Evolutionary conservation across 1,140 invertebrate genomes (phyloP).

Genomic region (Euwallacea fornicatus): DNA sequence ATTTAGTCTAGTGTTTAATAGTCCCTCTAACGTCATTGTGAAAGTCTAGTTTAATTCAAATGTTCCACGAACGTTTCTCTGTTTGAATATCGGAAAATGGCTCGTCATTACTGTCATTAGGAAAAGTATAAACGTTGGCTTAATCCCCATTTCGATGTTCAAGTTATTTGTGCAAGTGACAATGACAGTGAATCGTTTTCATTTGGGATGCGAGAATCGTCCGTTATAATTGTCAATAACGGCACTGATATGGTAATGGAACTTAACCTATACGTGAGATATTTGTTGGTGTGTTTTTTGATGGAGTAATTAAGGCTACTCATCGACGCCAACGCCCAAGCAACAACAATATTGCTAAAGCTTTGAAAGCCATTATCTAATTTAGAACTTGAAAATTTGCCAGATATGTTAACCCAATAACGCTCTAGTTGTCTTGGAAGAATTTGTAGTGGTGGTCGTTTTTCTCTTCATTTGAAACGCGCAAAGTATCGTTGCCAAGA

Average conservation of each 20-base stretch:
- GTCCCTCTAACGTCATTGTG: too few relatives aligned
- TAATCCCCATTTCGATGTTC: slow-evolving; percentile 3
- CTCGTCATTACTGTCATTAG: neutral
- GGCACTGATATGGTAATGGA: too few relatives aligned
- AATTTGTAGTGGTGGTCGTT: slow-evolving; percentile 1
- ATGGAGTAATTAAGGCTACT: too few relatives aligned
- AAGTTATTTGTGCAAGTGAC: slow-evolving; percentile 7
- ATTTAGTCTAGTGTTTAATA: too few relatives aligned
- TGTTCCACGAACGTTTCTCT: slow-evolving; percentile 6
- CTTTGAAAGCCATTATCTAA: neutral
- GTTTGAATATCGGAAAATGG: slow-evolving; percentile 10
- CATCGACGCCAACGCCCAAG: too few relatives aligned
- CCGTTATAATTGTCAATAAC: slow-evolving; percentile 3
- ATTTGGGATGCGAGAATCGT: neutral
- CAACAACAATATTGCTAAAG: neutral
- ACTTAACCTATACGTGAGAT: too few relatives aligned
- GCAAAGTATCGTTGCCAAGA: slow-evolving; percentile 13
- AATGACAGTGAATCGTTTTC: neutral
- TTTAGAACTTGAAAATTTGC: slow-evolving; percentile 16
- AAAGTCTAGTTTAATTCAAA: neutral
- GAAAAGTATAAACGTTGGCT: slow-evolving; percentile 9
- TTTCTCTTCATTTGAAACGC: slow-evolving; percentile 10
- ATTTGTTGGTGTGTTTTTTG: too few relatives aligned
- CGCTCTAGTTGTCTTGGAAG: slow-evolving; percentile 3
- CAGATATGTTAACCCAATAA: slow-evolving; percentile 17